Evolutionary conservation across 2,888 invertebrate species (phyloP), one percentile per base, ranked within the genome.

Genomic region (Sipha maydis): DNA sequence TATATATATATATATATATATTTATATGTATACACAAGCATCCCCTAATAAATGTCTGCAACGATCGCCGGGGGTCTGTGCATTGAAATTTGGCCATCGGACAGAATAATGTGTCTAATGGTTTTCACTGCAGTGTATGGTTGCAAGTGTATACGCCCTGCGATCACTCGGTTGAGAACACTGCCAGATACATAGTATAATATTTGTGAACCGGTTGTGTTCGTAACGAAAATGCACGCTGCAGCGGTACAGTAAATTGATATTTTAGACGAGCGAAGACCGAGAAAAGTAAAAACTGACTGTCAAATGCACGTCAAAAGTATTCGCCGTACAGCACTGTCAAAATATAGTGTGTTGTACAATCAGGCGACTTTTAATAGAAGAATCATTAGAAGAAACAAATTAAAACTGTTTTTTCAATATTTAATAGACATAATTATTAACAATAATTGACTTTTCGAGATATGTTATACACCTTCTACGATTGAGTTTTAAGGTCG

Each of bases 51-150:
- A 85, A 85, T 71, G 75, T 80, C 31, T 61, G 61, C 61, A 80
- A 75, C 48, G 86, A 75, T 80, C 86, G 31, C 73, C 19, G 80
- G 80, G 80, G 86, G 85, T 85, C 76, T n/a, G 54, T 41, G 48
- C 38, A 84, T 61, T 41, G 84, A 76, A 84, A 84, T 84, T 84
- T 11, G 84, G 75, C 14, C 19, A 61, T 61, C 38, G 21, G 38
- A 84, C 28, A 41, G 56, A 56, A 61, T 41, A 41, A 73, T 28
- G 54, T 56, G 34, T 73, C 75, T 38, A 61, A 83, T 75, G 56
- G 83, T 75, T 82, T 82, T 54, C 41, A 48, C 48, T 48, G 48
- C 48, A 14, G 48, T 48, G 14, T 7, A 69, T 48, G 54, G 25
- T 28, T 34, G 5, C n/a, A 83, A 56, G 25, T 38, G 19, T 34